These are phyloP conservation scores for Vireo griseus DNA, from an alignment of 2,797 vertebrate species.

Conservation along the genomic window DNA sequence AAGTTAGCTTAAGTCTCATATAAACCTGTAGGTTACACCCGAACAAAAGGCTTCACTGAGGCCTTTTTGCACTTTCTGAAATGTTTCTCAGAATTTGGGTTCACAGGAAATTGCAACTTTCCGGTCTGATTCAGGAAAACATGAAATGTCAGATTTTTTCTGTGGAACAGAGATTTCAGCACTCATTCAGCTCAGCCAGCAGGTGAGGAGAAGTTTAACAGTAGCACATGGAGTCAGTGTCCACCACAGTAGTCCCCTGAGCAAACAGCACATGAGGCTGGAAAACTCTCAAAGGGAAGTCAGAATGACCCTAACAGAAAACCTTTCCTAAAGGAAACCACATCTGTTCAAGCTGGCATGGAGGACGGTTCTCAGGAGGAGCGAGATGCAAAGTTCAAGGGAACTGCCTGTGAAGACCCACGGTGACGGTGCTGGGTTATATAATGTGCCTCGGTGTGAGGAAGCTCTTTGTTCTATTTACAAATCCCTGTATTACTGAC, in stretches of 20 bases:
- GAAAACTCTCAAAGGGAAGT: constrained; percentile 48
- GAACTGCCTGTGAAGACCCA: constrained; percentile 11
- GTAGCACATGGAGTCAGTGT: not conserved
- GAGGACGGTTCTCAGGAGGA: constrained; percentile 39
- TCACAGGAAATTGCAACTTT: constrained; percentile 54
- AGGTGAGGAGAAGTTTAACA: constrained; percentile 42
- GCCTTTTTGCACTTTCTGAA: constrained; percentile 2
- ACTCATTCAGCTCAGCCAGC: constrained; percentile 26
- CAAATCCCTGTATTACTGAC: constrained; percentile 21
- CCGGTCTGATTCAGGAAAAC: constrained; percentile 39
- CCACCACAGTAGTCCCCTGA: constrained; percentile 4
- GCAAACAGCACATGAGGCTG: constrained; percentile 44
- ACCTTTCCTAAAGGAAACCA: constrained; percentile 48
- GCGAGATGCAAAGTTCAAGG: constrained; percentile 10
- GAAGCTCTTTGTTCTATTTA: constrained; percentile 49
- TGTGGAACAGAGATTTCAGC: not conserved
- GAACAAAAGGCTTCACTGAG: constrained; percentile 5
- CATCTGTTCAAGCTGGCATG: constrained; percentile 39
- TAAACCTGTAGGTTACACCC: not conserved
- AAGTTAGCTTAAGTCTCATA: not conserved
- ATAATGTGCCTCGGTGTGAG: not conserved
- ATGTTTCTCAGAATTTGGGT: constrained; percentile 9
- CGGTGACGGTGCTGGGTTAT: not conserved
- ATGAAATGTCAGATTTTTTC: constrained; percentile 37
- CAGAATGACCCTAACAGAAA: constrained; percentile 17